Percentiles rank a stretch among this genome's conserved stretches.
Conservation (phyloP, 35 echinoderm and acorn worm genomes). For the Anneissia japonica region DNA sequence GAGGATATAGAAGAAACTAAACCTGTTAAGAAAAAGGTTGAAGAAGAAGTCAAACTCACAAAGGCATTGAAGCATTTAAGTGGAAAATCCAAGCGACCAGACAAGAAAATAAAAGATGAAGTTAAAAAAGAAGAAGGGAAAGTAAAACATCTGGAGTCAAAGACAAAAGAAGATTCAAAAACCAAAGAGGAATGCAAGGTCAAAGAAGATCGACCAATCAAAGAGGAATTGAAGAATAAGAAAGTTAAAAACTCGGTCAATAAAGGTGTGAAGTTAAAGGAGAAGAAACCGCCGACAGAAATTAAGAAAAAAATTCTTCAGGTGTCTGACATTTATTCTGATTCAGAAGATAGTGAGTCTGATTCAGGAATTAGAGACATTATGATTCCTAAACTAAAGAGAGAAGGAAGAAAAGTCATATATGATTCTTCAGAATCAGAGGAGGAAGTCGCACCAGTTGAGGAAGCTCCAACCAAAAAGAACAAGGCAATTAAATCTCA, state of each 20-base stretch:
- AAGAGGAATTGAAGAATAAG: conserved; percentile 2
- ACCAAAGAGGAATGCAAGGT: conserved; percentile 29
- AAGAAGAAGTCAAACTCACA: background rate
- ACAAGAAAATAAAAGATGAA: conserved; percentile 27
- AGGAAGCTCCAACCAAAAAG: background rate
- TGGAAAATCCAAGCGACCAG: conserved; percentile 12
- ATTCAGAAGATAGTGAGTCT: background rate
- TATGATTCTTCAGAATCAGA: conserved; percentile 7
- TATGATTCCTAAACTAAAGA: background rate
- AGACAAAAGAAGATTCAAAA: conserved; percentile 14
- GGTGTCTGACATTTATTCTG: background rate
- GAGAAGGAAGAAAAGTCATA: conserved; percentile 19
- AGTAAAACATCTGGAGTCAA: conserved; percentile 9
- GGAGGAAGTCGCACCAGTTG: conserved; percentile 9
- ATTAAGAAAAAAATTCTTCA: conserved; percentile 24
- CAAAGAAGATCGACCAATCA: conserved; percentile 17
- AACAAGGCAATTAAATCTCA: conserved; percentile 11
- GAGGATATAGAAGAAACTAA: background rate
- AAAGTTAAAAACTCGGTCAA: conserved; percentile 11
- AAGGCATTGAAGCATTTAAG: background rate
- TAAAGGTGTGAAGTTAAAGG: conserved; percentile 2
- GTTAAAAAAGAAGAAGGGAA: conserved; percentile 17
- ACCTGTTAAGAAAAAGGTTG: conserved; percentile 15
- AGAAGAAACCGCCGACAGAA: conserved; percentile 1
- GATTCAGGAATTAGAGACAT: background rate